Evolutionary conservation across 2,888 invertebrate genomes (phyloP).

Genomic region (Drosophila siamana): DNA sequence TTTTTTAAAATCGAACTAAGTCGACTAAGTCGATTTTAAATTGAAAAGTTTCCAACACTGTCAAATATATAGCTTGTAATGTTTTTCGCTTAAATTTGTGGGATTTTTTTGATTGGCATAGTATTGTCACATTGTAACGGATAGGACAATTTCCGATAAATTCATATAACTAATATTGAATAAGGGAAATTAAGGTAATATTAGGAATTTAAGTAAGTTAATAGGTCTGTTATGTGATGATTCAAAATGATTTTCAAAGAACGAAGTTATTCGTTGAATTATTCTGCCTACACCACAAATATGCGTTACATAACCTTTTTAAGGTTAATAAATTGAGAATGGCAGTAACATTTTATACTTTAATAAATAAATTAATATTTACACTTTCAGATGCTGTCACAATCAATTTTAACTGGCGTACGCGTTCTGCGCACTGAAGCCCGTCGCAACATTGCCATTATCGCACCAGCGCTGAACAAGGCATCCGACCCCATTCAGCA

Average conservation of each 20-base stretch:
- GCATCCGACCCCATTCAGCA: conserved; percentile 96
- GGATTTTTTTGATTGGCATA: conserved; percentile 15
- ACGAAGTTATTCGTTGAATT: background rate
- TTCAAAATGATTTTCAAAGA: background rate
- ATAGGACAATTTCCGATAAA: conserved; percentile 52
- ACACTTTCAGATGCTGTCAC: conserved; percentile 87
- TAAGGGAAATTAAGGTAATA: conserved; percentile 62
- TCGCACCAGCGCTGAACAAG: conserved; percentile 89
- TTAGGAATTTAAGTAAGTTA: background rate
- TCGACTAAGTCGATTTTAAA: background rate
- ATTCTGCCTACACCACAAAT: conserved; percentile 19
- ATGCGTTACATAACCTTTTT: conserved; percentile 81
- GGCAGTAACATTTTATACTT: background rate
- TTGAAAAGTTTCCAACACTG: background rate
- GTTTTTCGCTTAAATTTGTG: background rate
- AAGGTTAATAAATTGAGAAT: conserved; percentile 68
- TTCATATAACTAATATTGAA: conserved; percentile 35
- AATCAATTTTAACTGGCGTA: conserved; percentile 86
- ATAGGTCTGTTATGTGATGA: too few relatives aligned
- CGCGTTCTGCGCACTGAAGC: conserved; percentile 86
- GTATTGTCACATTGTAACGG: conserved; percentile 27
- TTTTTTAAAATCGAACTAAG: background rate
- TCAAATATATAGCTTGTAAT: background rate
- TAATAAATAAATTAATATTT: background rate
- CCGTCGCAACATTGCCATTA: conserved; percentile 90